Conservation (phyloP, 1,140 invertebrate genomes). For the Hyles vespertilio region DNA sequence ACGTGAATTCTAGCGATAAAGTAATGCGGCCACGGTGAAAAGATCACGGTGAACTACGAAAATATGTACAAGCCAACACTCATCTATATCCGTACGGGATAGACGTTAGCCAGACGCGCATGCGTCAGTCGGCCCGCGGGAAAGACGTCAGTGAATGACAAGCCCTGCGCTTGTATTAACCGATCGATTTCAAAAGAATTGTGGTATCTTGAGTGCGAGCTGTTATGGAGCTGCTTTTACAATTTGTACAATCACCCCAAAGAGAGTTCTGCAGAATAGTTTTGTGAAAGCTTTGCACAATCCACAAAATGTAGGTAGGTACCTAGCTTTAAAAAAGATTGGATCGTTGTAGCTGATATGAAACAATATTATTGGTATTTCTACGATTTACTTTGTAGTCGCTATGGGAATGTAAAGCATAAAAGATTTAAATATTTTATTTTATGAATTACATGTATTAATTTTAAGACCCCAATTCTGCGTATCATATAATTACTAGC, state of each 20-base stretch:
- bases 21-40: conserved; percentile 58
- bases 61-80: conserved; percentile 51
- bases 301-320: too few species aligned
- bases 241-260: conserved; percentile 1
- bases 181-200: conserved; percentile 71
- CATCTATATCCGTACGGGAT: conserved; percentile 64
- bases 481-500: too few species aligned
- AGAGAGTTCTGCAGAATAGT: not conserved
- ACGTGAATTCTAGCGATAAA: conserved; percentile 52
- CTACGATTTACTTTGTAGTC: too few species aligned
- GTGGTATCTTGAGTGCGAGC: conserved; percentile 36
- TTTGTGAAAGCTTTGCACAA: too few species aligned
- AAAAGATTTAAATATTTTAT: too few species aligned
- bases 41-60: conserved; percentile 48
- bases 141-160: conserved; percentile 72
- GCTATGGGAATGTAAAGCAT: too few species aligned
- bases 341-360: too few species aligned
- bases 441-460: too few species aligned
- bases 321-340: too few species aligned
- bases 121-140: conserved; percentile 56
- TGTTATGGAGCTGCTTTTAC: conserved; percentile 3
- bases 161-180: conserved; percentile 65
- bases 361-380: too few species aligned
- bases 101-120: conserved; percentile 70
- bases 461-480: too few species aligned